Evolutionary conservation across 1,140 invertebrate genomes (phyloP).

Genomic region (Drosophila sproati): DNA sequence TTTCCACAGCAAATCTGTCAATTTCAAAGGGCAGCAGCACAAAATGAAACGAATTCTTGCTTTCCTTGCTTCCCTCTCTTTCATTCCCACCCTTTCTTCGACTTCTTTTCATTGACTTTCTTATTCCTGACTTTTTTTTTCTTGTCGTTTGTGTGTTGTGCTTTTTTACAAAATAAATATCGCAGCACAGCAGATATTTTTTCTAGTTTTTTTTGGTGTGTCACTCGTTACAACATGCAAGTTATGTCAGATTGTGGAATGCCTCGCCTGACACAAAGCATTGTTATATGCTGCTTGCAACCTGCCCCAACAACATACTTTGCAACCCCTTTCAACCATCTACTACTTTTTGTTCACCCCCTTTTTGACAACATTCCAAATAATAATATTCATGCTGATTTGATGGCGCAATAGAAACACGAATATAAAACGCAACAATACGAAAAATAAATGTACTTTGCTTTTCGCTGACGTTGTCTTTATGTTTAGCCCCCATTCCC

Average conservation of each 20-base stretch:
- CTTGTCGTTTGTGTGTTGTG: slow-evolving; percentile 4
- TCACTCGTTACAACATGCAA: slow-evolving; percentile 61
- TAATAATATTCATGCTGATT: slow-evolving; percentile 82
- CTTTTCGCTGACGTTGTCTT: slow-evolving; percentile 66
- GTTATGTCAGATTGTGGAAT: slow-evolving; percentile 66
- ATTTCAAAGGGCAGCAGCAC: background rate
- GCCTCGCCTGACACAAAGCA: slow-evolving; percentile 65
- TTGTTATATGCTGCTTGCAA: slow-evolving; percentile 40
- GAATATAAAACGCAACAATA: slow-evolving; percentile 48
- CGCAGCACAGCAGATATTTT: slow-evolving; percentile 36
- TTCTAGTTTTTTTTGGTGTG: background rate
- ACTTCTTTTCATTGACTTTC: slow-evolving; percentile 2
- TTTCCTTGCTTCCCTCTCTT: background rate
- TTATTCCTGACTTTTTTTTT: background rate
- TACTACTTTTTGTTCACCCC: background rate
- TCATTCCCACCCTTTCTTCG: background rate
- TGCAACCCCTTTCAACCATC: background rate
- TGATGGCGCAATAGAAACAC: slow-evolving; percentile 67
- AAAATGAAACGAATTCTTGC: no score
- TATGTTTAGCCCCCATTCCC: slow-evolving; percentile 5
- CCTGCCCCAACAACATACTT: background rate
- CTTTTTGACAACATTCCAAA: slow-evolving; percentile 58
- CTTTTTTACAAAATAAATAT: slow-evolving; percentile 72
- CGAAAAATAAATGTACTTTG: slow-evolving; percentile 27
- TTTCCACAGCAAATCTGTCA: slow-evolving; percentile 4